A percentile compares a stretch with the other conserved stretches of the same genome.
Evolutionary conservation across 1,140 invertebrate genomes (phyloP).

Genomic region (Mizuhopecten yessoensis): DNA sequence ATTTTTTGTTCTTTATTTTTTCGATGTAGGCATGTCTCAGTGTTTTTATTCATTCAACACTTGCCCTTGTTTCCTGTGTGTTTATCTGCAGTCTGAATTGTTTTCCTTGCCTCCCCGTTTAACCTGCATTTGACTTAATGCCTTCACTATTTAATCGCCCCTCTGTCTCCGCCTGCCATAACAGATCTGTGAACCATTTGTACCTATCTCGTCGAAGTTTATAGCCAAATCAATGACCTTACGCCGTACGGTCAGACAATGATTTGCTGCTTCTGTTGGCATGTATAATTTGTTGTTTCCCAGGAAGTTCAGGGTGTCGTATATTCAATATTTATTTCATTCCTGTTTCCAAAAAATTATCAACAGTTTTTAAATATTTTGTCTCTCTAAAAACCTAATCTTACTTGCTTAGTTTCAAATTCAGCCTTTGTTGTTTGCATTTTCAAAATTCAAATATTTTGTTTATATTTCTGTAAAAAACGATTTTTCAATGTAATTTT

Average conservation of each 20-base stretch:
- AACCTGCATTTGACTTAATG: neutral
- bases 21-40: neutral
- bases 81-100: neutral
- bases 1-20: neutral
- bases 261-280: neutral
- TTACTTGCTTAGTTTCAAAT: too few relatives aligned
- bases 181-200: neutral
- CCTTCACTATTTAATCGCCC: neutral
- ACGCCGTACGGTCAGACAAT: neutral
- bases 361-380: too few relatives aligned
- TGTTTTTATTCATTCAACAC: neutral
- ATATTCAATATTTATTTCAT: too few relatives aligned
- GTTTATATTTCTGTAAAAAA: too few relatives aligned
- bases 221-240: neutral
- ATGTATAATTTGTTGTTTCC: neutral
- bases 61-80: neutral
- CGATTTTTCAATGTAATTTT: too few relatives aligned
- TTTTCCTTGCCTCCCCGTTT: neutral
- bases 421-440: too few relatives aligned
- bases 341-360: too few relatives aligned
- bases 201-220: neutral
- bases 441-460: too few relatives aligned
- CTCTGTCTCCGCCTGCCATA: neutral
- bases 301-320: neutral
- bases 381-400: too few relatives aligned